A percentile compares a stretch with the other conserved stretches of the same genome.
phyloP scores from a whole-genome alignment of 2,888 invertebrate species.

The Keiferia lycopersicella region DNA sequence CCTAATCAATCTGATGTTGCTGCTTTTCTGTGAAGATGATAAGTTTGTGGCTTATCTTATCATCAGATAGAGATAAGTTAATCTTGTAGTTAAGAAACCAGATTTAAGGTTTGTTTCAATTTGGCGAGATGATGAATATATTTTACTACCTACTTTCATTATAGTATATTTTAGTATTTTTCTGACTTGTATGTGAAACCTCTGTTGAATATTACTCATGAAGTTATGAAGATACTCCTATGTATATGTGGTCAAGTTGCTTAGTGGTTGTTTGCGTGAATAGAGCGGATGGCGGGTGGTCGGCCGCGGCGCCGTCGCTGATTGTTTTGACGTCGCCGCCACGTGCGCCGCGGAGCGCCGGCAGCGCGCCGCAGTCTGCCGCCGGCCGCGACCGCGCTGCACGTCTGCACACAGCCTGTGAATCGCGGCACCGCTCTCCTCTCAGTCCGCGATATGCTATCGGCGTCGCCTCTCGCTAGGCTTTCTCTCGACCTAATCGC shows the following conservation, averaged over 20 bases:
- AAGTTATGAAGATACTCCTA: no score
- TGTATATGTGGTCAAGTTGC: neutral
- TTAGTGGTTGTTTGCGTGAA: neutral
- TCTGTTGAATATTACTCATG: neutral
- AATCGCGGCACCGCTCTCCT: conserved; percentile 35
- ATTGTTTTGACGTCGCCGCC: conserved; percentile 63
- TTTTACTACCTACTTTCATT: no score
- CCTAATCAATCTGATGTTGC: no score
- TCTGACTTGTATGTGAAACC: no score
- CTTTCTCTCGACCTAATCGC: conserved; percentile 43
- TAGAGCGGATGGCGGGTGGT: conserved; percentile 12
- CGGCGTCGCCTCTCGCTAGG: conserved; percentile 45
- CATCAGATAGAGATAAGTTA: no score
- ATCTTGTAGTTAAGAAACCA: no score
- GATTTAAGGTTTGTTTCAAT: no score
- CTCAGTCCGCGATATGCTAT: conserved; percentile 58
- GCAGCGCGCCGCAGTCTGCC: conserved; percentile 60
- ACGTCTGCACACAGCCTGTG: conserved; percentile 41
- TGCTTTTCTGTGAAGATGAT: no score
- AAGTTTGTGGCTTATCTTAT: no score
- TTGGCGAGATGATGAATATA: no score
- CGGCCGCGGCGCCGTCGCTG: conserved; percentile 25
- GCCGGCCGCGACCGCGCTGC: conserved; percentile 56
- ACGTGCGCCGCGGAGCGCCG: conserved; percentile 53
- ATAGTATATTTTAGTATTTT: no score